Conservation (phyloP, 92 coral and sea anemone genomes). For the Palythoa caribaeorum region DNA sequence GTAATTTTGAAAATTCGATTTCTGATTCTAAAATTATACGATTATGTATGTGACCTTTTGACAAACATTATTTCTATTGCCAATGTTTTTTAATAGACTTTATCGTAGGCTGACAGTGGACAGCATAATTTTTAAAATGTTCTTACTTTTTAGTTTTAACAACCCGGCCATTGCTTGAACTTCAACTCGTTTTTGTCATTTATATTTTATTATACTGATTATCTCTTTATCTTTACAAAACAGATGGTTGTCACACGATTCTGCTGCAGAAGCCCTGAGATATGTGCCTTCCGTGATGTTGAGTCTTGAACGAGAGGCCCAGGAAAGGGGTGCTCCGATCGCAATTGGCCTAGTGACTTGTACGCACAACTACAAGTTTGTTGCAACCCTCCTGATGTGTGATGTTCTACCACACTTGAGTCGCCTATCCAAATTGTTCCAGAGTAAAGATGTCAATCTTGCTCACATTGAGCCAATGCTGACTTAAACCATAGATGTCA, state of each 20-base stretch:
- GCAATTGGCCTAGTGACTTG: neutral
- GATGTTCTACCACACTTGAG: constrained; percentile 9
- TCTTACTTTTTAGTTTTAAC: no score
- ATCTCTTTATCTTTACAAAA: neutral
- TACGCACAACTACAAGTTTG: constrained; percentile 13
- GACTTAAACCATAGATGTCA: neutral
- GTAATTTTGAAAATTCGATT: constrained; percentile 8
- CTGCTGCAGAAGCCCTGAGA: neutral
- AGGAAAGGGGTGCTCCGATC: neutral
- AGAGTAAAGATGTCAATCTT: constrained; percentile 20
- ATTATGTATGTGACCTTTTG: neutral
- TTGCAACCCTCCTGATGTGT: constrained; percentile 12
- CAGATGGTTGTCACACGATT: constrained; percentile 4
- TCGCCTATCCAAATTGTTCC: neutral
- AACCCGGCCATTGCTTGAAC: neutral
- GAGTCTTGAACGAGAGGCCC: neutral
- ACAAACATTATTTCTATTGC: no score
- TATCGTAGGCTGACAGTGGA: no score
- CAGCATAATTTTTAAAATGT: no score
- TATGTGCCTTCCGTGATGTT: neutral
- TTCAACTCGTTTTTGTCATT: neutral
- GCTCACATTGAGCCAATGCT: constrained; percentile 8
- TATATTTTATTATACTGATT: neutral
- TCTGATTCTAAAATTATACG: neutral
- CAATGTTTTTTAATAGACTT: no score